phyloP scores from a whole-genome alignment of 2,113 vertebrate species.

The Saguinus midas region DNA sequence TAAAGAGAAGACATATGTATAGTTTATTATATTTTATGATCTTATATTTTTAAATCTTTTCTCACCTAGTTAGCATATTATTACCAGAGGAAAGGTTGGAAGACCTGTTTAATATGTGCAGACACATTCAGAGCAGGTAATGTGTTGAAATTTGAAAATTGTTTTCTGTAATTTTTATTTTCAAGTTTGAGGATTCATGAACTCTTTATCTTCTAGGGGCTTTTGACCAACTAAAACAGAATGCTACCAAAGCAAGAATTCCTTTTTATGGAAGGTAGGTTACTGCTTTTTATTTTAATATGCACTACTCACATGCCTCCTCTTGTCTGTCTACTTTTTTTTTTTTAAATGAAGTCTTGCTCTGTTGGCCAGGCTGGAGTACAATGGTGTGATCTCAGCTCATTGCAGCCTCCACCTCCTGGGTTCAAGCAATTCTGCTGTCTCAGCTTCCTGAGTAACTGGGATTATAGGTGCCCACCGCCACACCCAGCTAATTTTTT shows the following conservation, averaged over 20 bases:
- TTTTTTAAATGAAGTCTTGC: not conserved
- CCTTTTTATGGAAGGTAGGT: slow-evolving; percentile 98
- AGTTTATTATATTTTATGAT: slow-evolving; percentile 44
- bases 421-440: no score
- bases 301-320: not conserved
- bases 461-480: no score
- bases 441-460: no score
- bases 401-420: no score
- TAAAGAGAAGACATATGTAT: slow-evolving; percentile 17
- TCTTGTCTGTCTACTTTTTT: not conserved
- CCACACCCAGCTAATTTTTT: no score
- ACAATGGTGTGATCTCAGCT: no score
- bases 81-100: slow-evolving; percentile 99
- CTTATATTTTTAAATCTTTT: slow-evolving; percentile 66
- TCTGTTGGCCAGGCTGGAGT: no score
- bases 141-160: slow-evolving; percentile 51
- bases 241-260: slow-evolving; percentile 99
- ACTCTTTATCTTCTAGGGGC: slow-evolving; percentile 86
- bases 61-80: slow-evolving; percentile 94
- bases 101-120: slow-evolving; percentile 98
- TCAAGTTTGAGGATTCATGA: slow-evolving; percentile 53
- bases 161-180: slow-evolving; percentile 28
- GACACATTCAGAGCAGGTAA: slow-evolving; percentile 99
- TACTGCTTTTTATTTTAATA: slow-evolving; percentile 40
- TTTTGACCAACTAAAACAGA: slow-evolving; percentile 99